Conservation (phyloP, 2,797 vertebrate genomes). For the Denticeps clupeoides region DNA sequence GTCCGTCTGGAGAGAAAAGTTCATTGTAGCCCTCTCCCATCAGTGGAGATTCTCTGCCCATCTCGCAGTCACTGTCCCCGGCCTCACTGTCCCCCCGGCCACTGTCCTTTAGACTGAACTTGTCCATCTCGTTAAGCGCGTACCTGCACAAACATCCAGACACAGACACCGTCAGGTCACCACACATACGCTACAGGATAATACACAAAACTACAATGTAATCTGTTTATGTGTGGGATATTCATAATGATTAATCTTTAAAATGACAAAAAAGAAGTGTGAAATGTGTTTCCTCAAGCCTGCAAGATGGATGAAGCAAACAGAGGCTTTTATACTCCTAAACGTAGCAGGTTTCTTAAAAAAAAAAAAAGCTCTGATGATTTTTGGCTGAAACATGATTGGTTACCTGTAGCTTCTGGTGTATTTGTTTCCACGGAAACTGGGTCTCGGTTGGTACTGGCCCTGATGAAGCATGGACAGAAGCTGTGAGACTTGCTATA, state of each 20-base stretch:
- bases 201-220: background rate
- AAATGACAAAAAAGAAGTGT: too few species aligned
- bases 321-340: background rate
- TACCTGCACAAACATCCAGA: slow-evolving; percentile 72
- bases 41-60: slow-evolving; percentile 92
- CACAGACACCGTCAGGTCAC: background rate
- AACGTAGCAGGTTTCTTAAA: background rate
- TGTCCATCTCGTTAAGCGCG: slow-evolving; percentile 96
- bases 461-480: slow-evolving; percentile 99
- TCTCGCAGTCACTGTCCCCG: slow-evolving; percentile 94
- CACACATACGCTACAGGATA: background rate
- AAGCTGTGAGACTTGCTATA: slow-evolving; percentile 98
- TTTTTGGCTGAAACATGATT: slow-evolving; percentile 20
- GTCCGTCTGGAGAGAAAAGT: slow-evolving; percentile 83
- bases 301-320: background rate
- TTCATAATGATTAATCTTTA: too few species aligned
- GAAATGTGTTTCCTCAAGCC: too few species aligned
- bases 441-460: slow-evolving; percentile 96
- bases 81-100: slow-evolving; percentile 95
- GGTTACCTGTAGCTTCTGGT: slow-evolving; percentile 95
- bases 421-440: slow-evolving; percentile 98
- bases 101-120: slow-evolving; percentile 98
- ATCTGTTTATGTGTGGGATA: slow-evolving; percentile 11
- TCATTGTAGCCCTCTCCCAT: slow-evolving; percentile 93
- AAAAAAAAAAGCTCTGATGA: background rate